Evolutionary conservation across 2,113 vertebrate genomes (phyloP).

Genomic region (Malurus cyaneus): DNA sequence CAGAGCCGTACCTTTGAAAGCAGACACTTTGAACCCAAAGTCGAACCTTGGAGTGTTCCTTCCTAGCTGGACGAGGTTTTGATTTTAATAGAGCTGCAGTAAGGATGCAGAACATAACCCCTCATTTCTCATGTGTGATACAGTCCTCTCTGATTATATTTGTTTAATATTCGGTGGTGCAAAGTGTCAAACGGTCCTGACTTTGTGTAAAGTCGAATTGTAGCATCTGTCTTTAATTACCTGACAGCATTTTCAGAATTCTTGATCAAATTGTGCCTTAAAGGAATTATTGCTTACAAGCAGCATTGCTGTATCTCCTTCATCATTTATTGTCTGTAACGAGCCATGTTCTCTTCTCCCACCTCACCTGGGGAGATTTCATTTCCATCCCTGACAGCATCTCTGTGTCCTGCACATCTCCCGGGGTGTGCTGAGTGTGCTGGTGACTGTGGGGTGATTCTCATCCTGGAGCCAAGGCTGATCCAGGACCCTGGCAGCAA

Average conservation of each 20-base stretch:
- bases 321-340: neutral
- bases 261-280: neutral
- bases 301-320: neutral
- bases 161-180: neutral
- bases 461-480: neutral
- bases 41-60: neutral
- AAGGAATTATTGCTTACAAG: neutral
- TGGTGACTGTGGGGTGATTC: neutral
- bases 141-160: neutral
- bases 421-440: neutral
- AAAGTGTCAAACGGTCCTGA: neutral
- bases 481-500: slow-evolving; percentile 26
- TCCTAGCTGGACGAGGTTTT: neutral
- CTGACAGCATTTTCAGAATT: neutral
- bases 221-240: slow-evolving; percentile 15
- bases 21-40: neutral
- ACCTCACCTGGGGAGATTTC: neutral
- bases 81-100: neutral
- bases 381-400: neutral
- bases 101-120: neutral
- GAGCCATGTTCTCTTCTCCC: neutral
- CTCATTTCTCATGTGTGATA: neutral
- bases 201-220: neutral
- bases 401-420: neutral
- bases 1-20: neutral